These are phyloP conservation scores for Malurus melanocephalus DNA, from an alignment of 2,113 vertebrate species.

Conservation along the genomic window DNA sequence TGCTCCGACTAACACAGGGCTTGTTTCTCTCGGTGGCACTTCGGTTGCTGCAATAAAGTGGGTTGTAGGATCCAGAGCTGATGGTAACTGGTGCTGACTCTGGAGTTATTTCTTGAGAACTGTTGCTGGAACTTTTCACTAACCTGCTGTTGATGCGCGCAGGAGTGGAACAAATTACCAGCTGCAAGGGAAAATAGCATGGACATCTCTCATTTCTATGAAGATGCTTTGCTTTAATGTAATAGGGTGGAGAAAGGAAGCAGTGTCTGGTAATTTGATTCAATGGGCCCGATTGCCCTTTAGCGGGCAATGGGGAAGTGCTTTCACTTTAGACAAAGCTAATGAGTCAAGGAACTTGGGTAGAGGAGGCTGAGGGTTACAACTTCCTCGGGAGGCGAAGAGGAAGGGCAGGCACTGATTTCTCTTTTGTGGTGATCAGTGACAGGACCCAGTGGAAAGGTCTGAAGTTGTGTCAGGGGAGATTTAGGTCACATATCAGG, in stretches of 20 bases:
- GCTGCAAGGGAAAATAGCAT: background rate
- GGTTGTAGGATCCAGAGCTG: background rate
- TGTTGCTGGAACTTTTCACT: background rate
- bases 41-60: background rate
- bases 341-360: background rate
- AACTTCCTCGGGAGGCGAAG: background rate
- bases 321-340: background rate
- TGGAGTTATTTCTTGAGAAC: background rate
- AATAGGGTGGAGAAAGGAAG: background rate
- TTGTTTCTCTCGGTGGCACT: background rate
- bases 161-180: background rate
- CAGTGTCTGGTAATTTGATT: background rate
- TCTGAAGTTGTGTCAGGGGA: background rate
- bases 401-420: background rate
- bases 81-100: background rate
- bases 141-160: background rate
- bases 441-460: background rate
- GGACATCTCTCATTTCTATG: background rate
- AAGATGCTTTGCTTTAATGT: background rate
- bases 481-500: background rate
- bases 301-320: background rate
- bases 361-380: background rate
- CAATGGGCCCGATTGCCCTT: background rate
- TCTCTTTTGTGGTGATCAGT: background rate
- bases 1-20: background rate